Percentiles rank a stretch among this genome's conserved stretches.
phyloP scores from a whole-genome alignment of 1,140 invertebrate genomes.

The Drosophila lacteicornis region DNA sequence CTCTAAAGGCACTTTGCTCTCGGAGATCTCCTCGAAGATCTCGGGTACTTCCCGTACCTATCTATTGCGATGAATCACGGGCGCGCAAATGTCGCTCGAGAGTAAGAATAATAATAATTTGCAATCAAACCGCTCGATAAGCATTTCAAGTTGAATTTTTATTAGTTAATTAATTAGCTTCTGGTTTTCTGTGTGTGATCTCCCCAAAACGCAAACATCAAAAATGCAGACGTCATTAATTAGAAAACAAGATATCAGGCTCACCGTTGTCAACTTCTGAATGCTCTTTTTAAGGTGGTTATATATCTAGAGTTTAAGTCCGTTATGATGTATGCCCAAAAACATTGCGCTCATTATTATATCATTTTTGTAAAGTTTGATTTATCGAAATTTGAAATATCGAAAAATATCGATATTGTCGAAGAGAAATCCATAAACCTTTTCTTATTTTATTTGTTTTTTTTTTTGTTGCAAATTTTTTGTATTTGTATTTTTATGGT shows the following conservation, averaged over 20 bases:
- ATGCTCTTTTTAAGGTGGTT: constrained; percentile 8
- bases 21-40: not conserved
- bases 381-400: too few relatives aligned
- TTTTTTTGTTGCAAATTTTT: too few relatives aligned
- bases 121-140: constrained; percentile 43
- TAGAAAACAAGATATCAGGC: constrained; percentile 18
- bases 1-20: not conserved
- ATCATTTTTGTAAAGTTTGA: too few relatives aligned
- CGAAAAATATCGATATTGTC: too few relatives aligned
- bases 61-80: constrained; percentile 28
- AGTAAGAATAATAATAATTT: constrained; percentile 43
- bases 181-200: constrained; percentile 17
- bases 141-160: constrained; percentile 58
- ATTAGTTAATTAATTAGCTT: constrained; percentile 44
- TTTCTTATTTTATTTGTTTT: too few relatives aligned
- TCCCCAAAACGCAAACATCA: constrained; percentile 21
- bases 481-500: too few relatives aligned
- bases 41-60: constrained; percentile 14
- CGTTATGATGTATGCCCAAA: too few relatives aligned
- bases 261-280: not conserved
- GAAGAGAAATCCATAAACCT: too few relatives aligned
- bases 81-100: constrained; percentile 20
- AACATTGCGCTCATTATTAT: too few relatives aligned
- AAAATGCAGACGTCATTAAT: constrained; percentile 41
- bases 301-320: too few relatives aligned